Evolutionary conservation across 2,113 vertebrate species (phyloP).

Genomic region (Upupa epops): DNA sequence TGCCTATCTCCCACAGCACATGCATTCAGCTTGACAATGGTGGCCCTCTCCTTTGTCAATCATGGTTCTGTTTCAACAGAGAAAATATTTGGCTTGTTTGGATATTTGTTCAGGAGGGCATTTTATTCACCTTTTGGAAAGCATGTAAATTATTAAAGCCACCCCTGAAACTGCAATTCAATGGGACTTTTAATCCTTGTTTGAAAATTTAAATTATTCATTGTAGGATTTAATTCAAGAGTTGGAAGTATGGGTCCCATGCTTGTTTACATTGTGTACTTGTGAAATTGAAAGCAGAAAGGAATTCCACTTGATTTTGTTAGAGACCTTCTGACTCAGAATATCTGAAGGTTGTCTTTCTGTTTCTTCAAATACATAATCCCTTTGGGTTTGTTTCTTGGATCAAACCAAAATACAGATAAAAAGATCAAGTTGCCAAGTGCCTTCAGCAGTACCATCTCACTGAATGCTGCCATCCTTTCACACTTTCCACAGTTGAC

Average conservation of each 20-base stretch:
- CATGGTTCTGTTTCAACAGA: background rate
- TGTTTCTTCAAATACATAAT: background rate
- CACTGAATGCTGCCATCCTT: background rate
- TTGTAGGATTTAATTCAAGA: constrained; percentile 67
- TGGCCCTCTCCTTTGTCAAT: background rate
- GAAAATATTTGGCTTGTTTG: constrained; percentile 48
- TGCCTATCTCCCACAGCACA: background rate
- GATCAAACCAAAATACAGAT: background rate
- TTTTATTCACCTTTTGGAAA: constrained; percentile 58
- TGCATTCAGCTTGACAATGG: background rate
- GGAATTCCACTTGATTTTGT: constrained; percentile 39
- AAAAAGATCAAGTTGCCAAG: background rate
- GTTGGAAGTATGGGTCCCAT: constrained; percentile 26
- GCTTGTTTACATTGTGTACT: constrained; percentile 36
- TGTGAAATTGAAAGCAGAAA: constrained; percentile 40
- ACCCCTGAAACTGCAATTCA: constrained; percentile 40
- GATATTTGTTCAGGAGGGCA: constrained; percentile 48
- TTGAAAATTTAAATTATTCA: constrained; percentile 74
- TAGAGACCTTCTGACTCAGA: background rate
- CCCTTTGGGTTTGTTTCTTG: background rate
- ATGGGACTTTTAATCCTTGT: constrained; percentile 57
- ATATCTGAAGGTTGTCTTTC: constrained; percentile 16
- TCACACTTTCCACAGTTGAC: background rate
- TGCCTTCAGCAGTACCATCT: background rate
- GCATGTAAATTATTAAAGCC: constrained; percentile 61